phyloP scores from a whole-genome alignment of 2,888 invertebrate genomes.

The Pterobdella sp. region DNA sequence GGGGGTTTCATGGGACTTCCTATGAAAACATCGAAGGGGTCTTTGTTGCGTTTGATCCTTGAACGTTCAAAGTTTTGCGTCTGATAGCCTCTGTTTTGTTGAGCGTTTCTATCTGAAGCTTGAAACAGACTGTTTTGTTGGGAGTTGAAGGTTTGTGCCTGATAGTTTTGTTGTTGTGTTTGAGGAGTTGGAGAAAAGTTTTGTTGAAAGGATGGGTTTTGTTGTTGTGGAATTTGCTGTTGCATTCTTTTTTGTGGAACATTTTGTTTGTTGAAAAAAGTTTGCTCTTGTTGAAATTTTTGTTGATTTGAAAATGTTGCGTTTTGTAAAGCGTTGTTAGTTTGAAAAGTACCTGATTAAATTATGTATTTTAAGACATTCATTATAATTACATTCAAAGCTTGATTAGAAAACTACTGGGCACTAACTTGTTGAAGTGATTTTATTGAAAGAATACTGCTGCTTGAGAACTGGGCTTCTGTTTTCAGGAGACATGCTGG shows the following conservation, averaged over 20 bases:
- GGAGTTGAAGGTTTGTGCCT: neutral
- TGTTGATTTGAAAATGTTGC: neutral
- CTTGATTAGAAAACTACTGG: too few relatives aligned
- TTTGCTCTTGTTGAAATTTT: neutral
- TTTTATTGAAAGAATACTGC: too few relatives aligned
- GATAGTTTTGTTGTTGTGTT: neutral
- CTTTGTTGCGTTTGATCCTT: constrained; percentile 19
- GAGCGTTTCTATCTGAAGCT: neutral
- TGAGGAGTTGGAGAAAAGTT: too few relatives aligned
- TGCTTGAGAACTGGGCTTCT: neutral
- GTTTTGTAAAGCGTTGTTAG: neutral
- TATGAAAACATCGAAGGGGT: constrained; percentile 9
- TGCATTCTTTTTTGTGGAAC: neutral
- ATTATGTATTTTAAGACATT: too few relatives aligned
- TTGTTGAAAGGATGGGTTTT: too few relatives aligned
- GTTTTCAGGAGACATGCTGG: constrained; percentile 3
- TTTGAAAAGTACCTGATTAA: neutral
- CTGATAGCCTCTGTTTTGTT: neutral
- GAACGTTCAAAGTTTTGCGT: neutral
- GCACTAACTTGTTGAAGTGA: too few relatives aligned
- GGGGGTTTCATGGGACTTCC: neutral
- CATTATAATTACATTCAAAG: too few relatives aligned
- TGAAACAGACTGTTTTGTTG: neutral
- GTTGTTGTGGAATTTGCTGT: too few relatives aligned
- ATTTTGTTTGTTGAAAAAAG: neutral